These are phyloP conservation scores for Calliphora vomitoria DNA, from an alignment of 2,888 invertebrate species.

Conservation along the genomic window DNA sequence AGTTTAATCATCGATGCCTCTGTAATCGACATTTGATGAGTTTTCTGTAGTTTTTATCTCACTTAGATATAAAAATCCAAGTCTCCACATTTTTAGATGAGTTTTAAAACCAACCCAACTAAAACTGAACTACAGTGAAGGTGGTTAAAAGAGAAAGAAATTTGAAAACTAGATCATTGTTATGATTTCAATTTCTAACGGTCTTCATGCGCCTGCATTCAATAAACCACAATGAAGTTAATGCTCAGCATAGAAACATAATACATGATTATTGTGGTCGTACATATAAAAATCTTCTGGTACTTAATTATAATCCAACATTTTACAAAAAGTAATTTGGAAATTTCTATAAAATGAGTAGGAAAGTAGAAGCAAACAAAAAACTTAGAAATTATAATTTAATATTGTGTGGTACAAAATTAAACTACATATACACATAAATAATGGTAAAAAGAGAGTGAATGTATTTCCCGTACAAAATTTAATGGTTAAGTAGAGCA, in stretches of 20 bases:
- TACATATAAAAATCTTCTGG: neutral
- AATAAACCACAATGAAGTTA: slow-evolving; percentile 44
- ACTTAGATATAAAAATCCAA: slow-evolving; percentile 2
- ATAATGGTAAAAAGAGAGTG: slow-evolving; percentile 27
- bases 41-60: neutral
- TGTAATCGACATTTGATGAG: slow-evolving; percentile 73
- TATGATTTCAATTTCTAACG: slow-evolving; percentile 60
- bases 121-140: slow-evolving; percentile 13
- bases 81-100: neutral
- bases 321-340: slow-evolving; percentile 15
- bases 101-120: neutral
- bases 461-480: slow-evolving; percentile 47
- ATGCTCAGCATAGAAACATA: slow-evolving; percentile 19
- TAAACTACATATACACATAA: neutral
- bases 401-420: neutral
- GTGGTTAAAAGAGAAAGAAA: neutral
- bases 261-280: slow-evolving; percentile 18
- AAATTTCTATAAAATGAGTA: neutral
- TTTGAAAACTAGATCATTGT: slow-evolving; percentile 55
- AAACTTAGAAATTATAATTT: slow-evolving; percentile 28
- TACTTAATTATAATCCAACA: slow-evolving; percentile 16
- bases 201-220: slow-evolving; percentile 30
- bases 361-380: neutral
- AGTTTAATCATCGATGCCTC: slow-evolving; percentile 58
- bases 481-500: slow-evolving; percentile 59